Evolutionary conservation across 2,888 invertebrate genomes (phyloP), one percentile per base, ranked within the genome.

Genomic region (Orthonevra nobilis): DNA sequence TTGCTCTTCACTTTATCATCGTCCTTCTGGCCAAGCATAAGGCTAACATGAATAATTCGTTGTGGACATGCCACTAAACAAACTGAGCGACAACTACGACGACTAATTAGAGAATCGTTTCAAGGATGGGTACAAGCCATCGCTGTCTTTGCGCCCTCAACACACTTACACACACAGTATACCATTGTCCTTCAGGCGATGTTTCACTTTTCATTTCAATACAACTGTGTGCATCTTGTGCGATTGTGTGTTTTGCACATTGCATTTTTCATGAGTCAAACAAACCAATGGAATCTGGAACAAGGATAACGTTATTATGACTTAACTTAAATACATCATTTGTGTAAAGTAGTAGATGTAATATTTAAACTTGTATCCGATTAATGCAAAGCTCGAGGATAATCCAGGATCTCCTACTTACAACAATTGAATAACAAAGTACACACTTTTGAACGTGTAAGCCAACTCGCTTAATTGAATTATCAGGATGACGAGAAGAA

Each of bases 71-170:
- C 42, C 23, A 75, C 56, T 32, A 48, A 75, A 75, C 69, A 75
- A 75, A 63, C 69, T 63, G 48, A 7, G 28, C 56, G 63, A 75
- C 50, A 75, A 75, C 75, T n/a, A n/a, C n/a, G 63, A 56, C 63
- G 69, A 69, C 75, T 75, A 69, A 75, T 75, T 75, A 75, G 75
- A 69, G 75, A 75, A 69, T 75, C 69, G 50, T 75, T 75, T 63
- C 69, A 75, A 69, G 75, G 75, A 75, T 75, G 56, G 63, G 75
- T 69, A 75, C 63, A 69, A 75, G 50, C 69, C 48, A 50, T 66
- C 60, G 46, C 44, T 56, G 60, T 14, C 50, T 28, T 54, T 12
- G 2, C 54, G 20, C 28, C 12, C n/a, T 10, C 61, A 48, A 60
- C 28, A 30, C 14, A 26, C 10, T 17, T 28, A 28, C 26, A 19